Base-by-base conservation (phyloP, 2,797 vertebrate genomes). In the Phataginus tetradactyla region DNA sequence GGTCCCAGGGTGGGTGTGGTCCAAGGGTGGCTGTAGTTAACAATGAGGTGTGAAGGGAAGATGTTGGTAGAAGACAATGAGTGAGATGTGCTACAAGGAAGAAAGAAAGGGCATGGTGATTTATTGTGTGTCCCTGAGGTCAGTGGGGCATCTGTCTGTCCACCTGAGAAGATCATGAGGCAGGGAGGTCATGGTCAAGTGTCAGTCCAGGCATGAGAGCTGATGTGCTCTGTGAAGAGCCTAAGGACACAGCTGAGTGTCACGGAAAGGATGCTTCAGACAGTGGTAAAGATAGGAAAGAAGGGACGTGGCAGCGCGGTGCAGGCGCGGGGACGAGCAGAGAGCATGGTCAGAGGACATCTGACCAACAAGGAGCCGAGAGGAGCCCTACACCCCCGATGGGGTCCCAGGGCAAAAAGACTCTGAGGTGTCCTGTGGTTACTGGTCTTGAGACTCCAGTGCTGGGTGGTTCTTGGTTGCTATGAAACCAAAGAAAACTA, bases 271-370 rank as follows among this genome's bases (percentile, higher is more conserved):
- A 63, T 83, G 34, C 15, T 7, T 20, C 49, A 55, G 85, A 71
- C 27, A 8, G 34, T 23, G 37, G 64, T 14, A 53, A 74, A 85
- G 37, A 51, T 1, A 49, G 66, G 51, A 39, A 12, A 20, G 34
- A 27, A 81, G 53, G 10, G 10, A 21, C 5, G 0, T 34, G 9
- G 55, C n/a, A 59, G n/a, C 5, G 0, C 4, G 10, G 15, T n/a
- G 3, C 4, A 4, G 49, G 3, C 13, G 15, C 5, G 21, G 9
- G 39, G n/a, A 66, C n/a, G 15, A n/a, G 37, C n/a, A 79, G 51
- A 68, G 9, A 20, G 55, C 51, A 5, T 0, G 15, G 32, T 45
- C 45, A 1, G 42, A 88, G 51, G 69, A 39, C 5, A 20, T 2
- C 3, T 29, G 61, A 64, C 45, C 18, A 32, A 9, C 0, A 20